A percentile compares a stretch with the other conserved stretches of the same genome.
Conservation (phyloP, 2,888 invertebrate species). For the Noctua janthe region DNA sequence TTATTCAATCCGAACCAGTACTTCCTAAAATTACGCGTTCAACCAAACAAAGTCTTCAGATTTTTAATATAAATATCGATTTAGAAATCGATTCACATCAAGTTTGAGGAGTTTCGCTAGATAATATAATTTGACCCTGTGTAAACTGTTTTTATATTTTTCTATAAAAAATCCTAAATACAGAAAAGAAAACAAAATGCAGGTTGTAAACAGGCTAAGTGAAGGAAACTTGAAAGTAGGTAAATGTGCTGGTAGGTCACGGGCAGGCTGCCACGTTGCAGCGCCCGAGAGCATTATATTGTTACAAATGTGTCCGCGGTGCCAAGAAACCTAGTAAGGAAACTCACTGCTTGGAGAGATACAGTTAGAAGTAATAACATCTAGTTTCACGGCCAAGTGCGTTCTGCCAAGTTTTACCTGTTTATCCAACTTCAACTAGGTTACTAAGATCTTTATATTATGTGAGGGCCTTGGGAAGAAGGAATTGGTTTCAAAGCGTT, state of each 20-base stretch:
- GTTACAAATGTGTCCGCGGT: conserved; percentile 44
- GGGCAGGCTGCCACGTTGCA: conserved; percentile 49
- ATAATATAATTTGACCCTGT: not conserved
- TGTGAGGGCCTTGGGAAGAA: not conserved
- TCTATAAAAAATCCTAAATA: not conserved
- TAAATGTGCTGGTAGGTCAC: conserved; percentile 55
- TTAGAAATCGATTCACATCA: not conserved
- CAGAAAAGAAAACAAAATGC: not conserved
- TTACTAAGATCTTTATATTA: not conserved
- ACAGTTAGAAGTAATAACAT: not conserved
- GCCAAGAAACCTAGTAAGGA: conserved; percentile 48
- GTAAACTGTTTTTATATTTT: not conserved
- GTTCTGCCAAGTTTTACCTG: not conserved
- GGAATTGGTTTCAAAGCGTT: not conserved
- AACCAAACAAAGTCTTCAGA: too few relatives aligned
- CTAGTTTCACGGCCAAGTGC: conserved; percentile 2
- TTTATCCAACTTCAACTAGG: not conserved
- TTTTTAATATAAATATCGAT: not conserved
- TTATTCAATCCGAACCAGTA: too few relatives aligned
- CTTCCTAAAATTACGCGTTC: too few relatives aligned
- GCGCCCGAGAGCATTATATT: conserved; percentile 36
- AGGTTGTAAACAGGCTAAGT: conserved; percentile 38
- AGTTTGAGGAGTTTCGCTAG: not conserved
- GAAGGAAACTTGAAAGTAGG: conserved; percentile 33
- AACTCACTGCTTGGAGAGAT: conserved; percentile 26